A percentile compares a stretch with the other conserved stretches of the same genome.
These are phyloP conservation scores for Rhabdornis inornatus DNA, from an alignment of 2,113 vertebrate genomes.

Conservation along the genomic window DNA sequence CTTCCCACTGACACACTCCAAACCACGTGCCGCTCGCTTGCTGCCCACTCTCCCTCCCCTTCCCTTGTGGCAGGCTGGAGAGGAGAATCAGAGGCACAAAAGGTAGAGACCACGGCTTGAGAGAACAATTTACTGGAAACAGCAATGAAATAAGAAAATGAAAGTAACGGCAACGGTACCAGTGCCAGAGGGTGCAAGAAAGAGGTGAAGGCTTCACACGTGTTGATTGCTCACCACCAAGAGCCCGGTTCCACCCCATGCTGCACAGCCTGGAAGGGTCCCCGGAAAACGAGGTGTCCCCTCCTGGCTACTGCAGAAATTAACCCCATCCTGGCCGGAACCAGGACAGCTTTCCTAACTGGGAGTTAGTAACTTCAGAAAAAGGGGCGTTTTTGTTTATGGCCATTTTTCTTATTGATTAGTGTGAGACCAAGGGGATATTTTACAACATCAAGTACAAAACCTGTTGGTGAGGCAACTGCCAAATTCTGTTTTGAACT, in stretches of 20 bases:
- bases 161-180: not conserved
- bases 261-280: not conserved
- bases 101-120: not conserved
- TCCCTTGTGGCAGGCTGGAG: not conserved
- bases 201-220: not conserved
- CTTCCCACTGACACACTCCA: not conserved
- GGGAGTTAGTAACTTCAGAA: slow-evolving; percentile 54
- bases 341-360: slow-evolving; percentile 39
- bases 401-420: slow-evolving; percentile 47
- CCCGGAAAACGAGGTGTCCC: not conserved
- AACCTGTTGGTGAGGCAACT: slow-evolving; percentile 28
- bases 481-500: slow-evolving; percentile 47
- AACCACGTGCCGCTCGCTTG: accelerated
- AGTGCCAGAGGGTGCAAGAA: not conserved
- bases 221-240: not conserved
- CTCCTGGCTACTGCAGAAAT: not conserved
- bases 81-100: not conserved
- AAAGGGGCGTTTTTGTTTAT: slow-evolving; percentile 16
- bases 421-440: slow-evolving; percentile 58
- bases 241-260: accelerated
- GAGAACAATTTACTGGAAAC: not conserved
- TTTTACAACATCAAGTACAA: slow-evolving; percentile 7
- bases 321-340: not conserved
- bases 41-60: not conserved
- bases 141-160: not conserved